Base-by-base conservation (phyloP, 2,797 vertebrate genomes). In the Pelodytes ibericus region DNA sequence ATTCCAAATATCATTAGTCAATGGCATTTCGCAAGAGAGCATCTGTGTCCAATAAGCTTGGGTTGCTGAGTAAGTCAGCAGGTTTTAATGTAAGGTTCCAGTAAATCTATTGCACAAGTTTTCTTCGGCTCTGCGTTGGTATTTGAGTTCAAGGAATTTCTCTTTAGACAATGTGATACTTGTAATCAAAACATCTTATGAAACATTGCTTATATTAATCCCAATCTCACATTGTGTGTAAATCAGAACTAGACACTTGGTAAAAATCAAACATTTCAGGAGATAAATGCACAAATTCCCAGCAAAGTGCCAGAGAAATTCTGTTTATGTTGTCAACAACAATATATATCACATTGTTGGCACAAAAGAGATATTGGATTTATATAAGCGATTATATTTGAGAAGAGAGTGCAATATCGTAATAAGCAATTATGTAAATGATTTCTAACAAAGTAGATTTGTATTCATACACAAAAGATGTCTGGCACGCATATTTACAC, bases 81-180 rank as follows among this genome's bases (percentile, higher is more conserved):
- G 59, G 47, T 57, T 63, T 74, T 72, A 63, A 39, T 61, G 24
- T 56, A 31, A 22, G 66, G 22, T 78, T 79, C 77, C 66, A 49
- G 59, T 71, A 79, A 78, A 31, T 73, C n/a, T 31, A 57, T 79
- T 79, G 69, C 77, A 57, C 77, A 79, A 79, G 71, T 51, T 79
- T 73, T 57, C 13, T 65, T 79, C 53, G 53, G 63, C 29, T 60
- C 69, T n/a, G 15, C 31, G 53, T 65, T 72, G 70, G 29, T 69
- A 53, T 73, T 73, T 69, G 33, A 73, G 68, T 79, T 79, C 64
- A 74, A 56, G 62, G 77, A 79, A 79, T 61, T 69, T 20, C 22
- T 56, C 44, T 13, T 74, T 79, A 63, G 61, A 71, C 71, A 79
- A 79, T 72, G 59, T 39, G 41, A 65, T 49, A 73, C 63, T 41